These are phyloP conservation scores for Apamea epomidion DNA, from an alignment of 2,888 invertebrate genomes.

Conservation along the genomic window DNA sequence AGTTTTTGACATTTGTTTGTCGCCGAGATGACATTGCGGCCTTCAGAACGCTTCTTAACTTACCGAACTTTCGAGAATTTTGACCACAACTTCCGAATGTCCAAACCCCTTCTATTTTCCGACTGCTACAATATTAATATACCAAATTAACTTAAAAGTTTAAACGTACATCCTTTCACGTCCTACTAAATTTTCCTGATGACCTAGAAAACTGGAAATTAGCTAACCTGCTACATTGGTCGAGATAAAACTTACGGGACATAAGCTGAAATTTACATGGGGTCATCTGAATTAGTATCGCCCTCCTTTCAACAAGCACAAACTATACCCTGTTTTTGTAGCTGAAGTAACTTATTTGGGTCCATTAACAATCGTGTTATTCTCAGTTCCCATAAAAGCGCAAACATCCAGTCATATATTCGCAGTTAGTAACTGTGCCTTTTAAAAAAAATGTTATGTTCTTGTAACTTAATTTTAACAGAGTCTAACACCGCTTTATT, in stretches of 20 bases:
- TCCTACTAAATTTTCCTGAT: slow-evolving; percentile 42
- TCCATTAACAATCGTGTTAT: slow-evolving; percentile 2
- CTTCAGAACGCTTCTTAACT: slow-evolving; percentile 16
- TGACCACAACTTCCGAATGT: slow-evolving; percentile 20
- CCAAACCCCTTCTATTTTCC: slow-evolving; percentile 37
- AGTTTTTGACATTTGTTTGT: too few relatives aligned
- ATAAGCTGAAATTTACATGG: slow-evolving; percentile 53
- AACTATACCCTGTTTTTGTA: slow-evolving; percentile 40
- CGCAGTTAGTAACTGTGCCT: slow-evolving; percentile 12
- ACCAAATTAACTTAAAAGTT: slow-evolving; percentile 55
- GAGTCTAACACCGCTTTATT: slow-evolving; percentile 29
- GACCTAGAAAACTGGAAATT: slow-evolving; percentile 59
- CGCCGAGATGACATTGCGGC: too few relatives aligned
- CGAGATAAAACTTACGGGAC: slow-evolving; percentile 45
- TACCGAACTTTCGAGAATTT: slow-evolving; percentile 22
- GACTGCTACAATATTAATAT: slow-evolving; percentile 50
- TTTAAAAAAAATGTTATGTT: slow-evolving; percentile 14
- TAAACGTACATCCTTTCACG: slow-evolving; percentile 22
- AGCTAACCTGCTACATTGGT: slow-evolving; percentile 40
- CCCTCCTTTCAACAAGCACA: slow-evolving; percentile 5
- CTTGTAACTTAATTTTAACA: slow-evolving; percentile 32
- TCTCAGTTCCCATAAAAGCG: slow-evolving; percentile 1
- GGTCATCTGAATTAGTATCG: slow-evolving; percentile 54
- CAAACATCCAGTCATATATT: slow-evolving; percentile 22
- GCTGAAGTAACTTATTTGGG: slow-evolving; percentile 11